Evolutionary conservation across 2,888 invertebrate species (phyloP).

Genomic region (Tanypteryx hageni): DNA sequence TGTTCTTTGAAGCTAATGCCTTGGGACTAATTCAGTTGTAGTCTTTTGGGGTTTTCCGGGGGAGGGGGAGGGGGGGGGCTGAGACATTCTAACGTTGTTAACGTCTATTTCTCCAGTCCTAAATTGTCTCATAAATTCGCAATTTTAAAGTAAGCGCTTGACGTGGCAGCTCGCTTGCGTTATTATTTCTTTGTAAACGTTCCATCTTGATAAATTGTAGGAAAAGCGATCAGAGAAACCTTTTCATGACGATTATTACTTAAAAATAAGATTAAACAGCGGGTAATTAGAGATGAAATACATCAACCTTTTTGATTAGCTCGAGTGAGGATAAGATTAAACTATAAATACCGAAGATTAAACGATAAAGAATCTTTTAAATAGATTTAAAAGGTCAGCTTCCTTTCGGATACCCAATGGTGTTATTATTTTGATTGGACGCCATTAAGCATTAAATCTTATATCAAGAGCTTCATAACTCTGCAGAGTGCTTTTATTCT

Average conservation of each 20-base stretch:
- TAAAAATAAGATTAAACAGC: no score
- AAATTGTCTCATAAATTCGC: conserved; percentile 25
- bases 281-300: no score
- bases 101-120: conserved; percentile 21
- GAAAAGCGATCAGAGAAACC: neutral
- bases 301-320: no score
- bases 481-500: no score
- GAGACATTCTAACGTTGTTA: conserved; percentile 6
- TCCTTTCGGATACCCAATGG: no score
- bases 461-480: no score
- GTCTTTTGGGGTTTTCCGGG: conserved; percentile 25
- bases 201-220: neutral
- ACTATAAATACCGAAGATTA: no score
- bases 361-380: no score
- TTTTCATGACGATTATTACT: neutral
- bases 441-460: no score
- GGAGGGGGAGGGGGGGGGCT: neutral
- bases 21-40: conserved; percentile 51
- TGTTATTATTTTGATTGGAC: no score
- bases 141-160: neutral
- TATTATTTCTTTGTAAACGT: neutral
- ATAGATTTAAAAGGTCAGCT: no score
- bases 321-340: no score
- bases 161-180: neutral
- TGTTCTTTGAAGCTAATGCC: conserved; percentile 28